phyloP scores from a whole-genome alignment of 2,888 invertebrate species.

The Carabus problematicus region DNA sequence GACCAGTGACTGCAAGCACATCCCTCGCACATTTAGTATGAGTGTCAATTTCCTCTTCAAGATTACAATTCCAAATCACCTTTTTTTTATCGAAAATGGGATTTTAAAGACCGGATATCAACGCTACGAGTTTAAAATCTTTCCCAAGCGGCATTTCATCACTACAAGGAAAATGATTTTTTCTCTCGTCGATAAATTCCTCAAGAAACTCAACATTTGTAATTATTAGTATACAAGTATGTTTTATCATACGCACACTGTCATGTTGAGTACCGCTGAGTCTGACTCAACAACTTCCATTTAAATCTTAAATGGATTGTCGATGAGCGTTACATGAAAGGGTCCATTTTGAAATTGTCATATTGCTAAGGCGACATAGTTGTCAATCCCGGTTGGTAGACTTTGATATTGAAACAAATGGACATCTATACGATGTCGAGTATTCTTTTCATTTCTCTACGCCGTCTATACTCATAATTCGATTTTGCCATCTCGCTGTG shows the following conservation, averaged over 20 bases:
- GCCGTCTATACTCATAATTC: slow-evolving; percentile 4
- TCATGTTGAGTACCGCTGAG: too few species aligned
- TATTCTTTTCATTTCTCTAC: background rate
- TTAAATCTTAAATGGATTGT: slow-evolving; percentile 3
- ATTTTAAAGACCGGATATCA: slow-evolving; percentile 38
- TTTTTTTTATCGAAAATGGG: slow-evolving; percentile 38
- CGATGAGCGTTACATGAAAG: background rate
- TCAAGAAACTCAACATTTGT: too few species aligned
- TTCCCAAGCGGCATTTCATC: background rate
- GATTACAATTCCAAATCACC: slow-evolving; percentile 37
- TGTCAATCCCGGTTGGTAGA: slow-evolving; percentile 10
- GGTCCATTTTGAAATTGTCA: slow-evolving; percentile 10
- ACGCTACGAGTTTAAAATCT: slow-evolving; percentile 7
- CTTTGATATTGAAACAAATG: background rate
- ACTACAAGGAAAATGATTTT: too few species aligned
- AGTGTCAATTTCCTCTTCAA: slow-evolving; percentile 41
- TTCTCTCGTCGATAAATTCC: too few species aligned
- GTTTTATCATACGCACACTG: too few species aligned
- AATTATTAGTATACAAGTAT: too few species aligned
- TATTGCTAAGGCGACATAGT: slow-evolving; percentile 1
- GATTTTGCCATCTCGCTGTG: slow-evolving; percentile 18
- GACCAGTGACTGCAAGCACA: slow-evolving; percentile 4
- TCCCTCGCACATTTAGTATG: slow-evolving; percentile 21
- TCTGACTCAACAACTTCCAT: background rate
- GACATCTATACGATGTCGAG: background rate